phyloP scores from a whole-genome alignment of 1,140 invertebrate genomes.

The Caligus rogercresseyi region DNA sequence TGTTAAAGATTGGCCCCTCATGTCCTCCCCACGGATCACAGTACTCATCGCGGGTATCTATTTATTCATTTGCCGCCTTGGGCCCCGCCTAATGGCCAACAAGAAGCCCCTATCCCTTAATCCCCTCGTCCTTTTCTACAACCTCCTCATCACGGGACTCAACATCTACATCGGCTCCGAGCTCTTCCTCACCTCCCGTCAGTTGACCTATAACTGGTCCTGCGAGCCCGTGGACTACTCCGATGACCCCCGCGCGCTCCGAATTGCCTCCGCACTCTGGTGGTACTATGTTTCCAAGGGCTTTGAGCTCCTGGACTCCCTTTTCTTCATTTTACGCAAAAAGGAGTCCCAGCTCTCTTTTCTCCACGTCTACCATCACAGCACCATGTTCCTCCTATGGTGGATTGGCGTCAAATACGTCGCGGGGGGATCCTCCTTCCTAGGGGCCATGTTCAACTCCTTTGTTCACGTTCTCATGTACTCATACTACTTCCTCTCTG shows the following conservation, averaged over 20 bases:
- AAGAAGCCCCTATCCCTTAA: slow-evolving; percentile 55
- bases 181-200: slow-evolving; percentile 50
- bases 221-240: slow-evolving; percentile 70
- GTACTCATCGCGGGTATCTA: slow-evolving; percentile 53
- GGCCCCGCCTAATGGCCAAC: slow-evolving; percentile 63
- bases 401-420: slow-evolving; percentile 95
- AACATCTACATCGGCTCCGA: slow-evolving; percentile 67
- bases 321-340: slow-evolving; percentile 74
- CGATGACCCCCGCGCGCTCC: slow-evolving; percentile 59
- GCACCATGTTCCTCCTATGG: slow-evolving; percentile 77
- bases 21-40: slow-evolving; percentile 60
- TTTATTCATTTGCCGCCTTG: slow-evolving; percentile 55
- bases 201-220: slow-evolving; percentile 63
- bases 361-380: slow-evolving; percentile 77
- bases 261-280: slow-evolving; percentile 79
- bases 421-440: slow-evolving; percentile 72
- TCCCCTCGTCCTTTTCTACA: slow-evolving; percentile 57
- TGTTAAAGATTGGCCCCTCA: slow-evolving; percentile 67
- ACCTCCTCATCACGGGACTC: slow-evolving; percentile 57
- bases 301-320: slow-evolving; percentile 78
- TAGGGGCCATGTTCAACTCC: slow-evolving; percentile 75
- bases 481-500: slow-evolving; percentile 66
- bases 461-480: slow-evolving; percentile 86
- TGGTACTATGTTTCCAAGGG: slow-evolving; percentile 93
- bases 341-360: slow-evolving; percentile 72